These are phyloP conservation scores for Chrysina gloriosa DNA, from an alignment of 2,888 invertebrate species.

Conservation along the genomic window DNA sequence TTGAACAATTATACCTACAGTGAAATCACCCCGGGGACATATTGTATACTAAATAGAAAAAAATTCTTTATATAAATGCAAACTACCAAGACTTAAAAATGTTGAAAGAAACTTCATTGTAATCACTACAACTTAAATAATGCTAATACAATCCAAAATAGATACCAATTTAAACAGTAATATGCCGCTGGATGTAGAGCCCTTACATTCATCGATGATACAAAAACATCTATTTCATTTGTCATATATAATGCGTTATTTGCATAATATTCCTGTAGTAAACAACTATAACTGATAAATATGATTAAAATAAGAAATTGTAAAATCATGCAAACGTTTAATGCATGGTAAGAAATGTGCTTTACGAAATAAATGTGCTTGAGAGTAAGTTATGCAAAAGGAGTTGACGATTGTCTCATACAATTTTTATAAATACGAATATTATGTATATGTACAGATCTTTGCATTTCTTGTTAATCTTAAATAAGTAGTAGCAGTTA, in stretches of 20 bases:
- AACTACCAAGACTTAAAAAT: too few relatives aligned
- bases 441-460: slow-evolving; percentile 23
- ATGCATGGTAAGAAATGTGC: slow-evolving; percentile 17
- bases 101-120: too few relatives aligned
- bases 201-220: too few relatives aligned
- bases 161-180: too few relatives aligned
- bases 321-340: slow-evolving; percentile 17
- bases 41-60: too few relatives aligned
- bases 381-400: slow-evolving; percentile 28
- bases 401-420: slow-evolving; percentile 16
- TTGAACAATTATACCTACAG: too few relatives aligned
- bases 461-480: slow-evolving; percentile 25
- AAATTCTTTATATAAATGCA: too few relatives aligned
- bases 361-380: slow-evolving; percentile 25
- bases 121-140: too few relatives aligned
- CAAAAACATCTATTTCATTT: background rate
- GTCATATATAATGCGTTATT: background rate
- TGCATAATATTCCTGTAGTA: background rate
- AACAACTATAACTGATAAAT: background rate
- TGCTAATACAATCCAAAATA: too few relatives aligned
- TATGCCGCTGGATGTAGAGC: too few relatives aligned
- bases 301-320: background rate
- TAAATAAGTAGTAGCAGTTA: slow-evolving; percentile 27
- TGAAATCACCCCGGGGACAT: too few relatives aligned
- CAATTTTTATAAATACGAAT: background rate